Percentiles rank a stretch among this genome's conserved stretches.
Conservation (phyloP, 2,113 vertebrate species). For the Saccopteryx leptura region DNA sequence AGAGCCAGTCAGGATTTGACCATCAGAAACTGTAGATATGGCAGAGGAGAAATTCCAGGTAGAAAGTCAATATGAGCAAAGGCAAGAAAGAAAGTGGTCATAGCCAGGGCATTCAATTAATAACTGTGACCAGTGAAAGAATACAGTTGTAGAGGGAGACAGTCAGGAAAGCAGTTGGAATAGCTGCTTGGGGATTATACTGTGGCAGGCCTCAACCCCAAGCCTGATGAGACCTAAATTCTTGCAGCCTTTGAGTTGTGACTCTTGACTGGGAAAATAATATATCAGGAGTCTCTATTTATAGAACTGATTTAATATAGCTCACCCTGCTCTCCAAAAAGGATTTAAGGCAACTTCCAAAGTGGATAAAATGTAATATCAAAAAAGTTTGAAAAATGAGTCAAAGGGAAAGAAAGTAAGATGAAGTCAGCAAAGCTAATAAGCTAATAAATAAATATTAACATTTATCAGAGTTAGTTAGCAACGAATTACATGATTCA, state of each 20-base stretch:
- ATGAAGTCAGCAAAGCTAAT: not conserved
- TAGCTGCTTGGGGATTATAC: not conserved
- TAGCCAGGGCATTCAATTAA: not conserved
- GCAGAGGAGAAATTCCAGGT: not conserved
- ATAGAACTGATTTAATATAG: not conserved
- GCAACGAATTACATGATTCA: not conserved
- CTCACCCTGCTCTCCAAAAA: not conserved
- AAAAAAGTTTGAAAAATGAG: conserved; percentile 22
- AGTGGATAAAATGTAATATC: not conserved
- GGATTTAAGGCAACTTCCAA: conserved; percentile 30
- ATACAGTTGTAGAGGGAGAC: not conserved
- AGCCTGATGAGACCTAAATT: not conserved
- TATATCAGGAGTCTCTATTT: not conserved
- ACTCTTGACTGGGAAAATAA: not conserved
- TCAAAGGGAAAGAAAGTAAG: not conserved
- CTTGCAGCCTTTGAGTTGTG: not conserved
- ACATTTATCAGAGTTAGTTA: conserved; percentile 46
- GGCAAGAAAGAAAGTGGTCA: not conserved
- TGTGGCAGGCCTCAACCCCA: not conserved
- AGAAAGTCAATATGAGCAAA: not conserved
- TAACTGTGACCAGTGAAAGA: not conserved
- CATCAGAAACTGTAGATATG: not conserved
- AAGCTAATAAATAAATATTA: not conserved
- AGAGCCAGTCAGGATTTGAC: not conserved
- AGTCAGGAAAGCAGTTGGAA: not conserved